Evolutionary conservation across 2,888 invertebrate species (phyloP).

Genomic region (Calameuta idolon): DNA sequence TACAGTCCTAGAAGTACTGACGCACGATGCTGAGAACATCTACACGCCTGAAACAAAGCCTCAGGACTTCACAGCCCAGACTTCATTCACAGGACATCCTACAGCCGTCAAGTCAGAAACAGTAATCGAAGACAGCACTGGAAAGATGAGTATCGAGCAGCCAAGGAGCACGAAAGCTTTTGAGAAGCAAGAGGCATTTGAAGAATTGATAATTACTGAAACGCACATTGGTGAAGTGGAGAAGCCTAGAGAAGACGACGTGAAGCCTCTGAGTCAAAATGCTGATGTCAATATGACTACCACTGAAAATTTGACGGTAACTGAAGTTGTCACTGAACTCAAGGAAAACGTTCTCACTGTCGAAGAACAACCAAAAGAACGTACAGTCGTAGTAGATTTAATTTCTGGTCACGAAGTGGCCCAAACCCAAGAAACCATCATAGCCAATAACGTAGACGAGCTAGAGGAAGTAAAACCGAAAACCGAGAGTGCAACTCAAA

Average conservation of each 20-base stretch:
- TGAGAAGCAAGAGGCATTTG: slow-evolving; percentile 69
- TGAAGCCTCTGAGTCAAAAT: slow-evolving; percentile 55
- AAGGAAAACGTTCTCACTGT: slow-evolving; percentile 49
- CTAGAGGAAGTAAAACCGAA: slow-evolving; percentile 61
- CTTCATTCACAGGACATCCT: slow-evolving; percentile 66
- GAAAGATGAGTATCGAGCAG: slow-evolving; percentile 43
- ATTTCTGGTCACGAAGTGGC: slow-evolving; percentile 57
- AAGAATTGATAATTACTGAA: slow-evolving; percentile 65
- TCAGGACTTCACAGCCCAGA: slow-evolving; percentile 51
- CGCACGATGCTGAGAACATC: slow-evolving; percentile 58
- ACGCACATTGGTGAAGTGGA: slow-evolving; percentile 67
- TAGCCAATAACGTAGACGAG: slow-evolving; percentile 45
- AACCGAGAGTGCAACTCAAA: slow-evolving; percentile 48
- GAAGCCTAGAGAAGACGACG: slow-evolving; percentile 66
- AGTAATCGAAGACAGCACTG: slow-evolving; percentile 57
- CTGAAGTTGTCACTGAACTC: slow-evolving; percentile 51
- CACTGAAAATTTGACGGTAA: slow-evolving; percentile 52
- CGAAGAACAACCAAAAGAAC: slow-evolving; percentile 43
- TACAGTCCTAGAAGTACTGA: slow-evolving; percentile 55
- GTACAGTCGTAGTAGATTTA: slow-evolving; percentile 44
- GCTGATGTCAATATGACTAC: slow-evolving; percentile 53
- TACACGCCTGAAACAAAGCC: slow-evolving; percentile 48
- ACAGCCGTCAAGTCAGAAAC: slow-evolving; percentile 69
- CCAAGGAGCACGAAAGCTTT: slow-evolving; percentile 59
- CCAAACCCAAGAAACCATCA: slow-evolving; percentile 54